Evolutionary conservation across 2,113 vertebrate species (phyloP).

Genomic region (Anarhynchus alexandrinus): DNA sequence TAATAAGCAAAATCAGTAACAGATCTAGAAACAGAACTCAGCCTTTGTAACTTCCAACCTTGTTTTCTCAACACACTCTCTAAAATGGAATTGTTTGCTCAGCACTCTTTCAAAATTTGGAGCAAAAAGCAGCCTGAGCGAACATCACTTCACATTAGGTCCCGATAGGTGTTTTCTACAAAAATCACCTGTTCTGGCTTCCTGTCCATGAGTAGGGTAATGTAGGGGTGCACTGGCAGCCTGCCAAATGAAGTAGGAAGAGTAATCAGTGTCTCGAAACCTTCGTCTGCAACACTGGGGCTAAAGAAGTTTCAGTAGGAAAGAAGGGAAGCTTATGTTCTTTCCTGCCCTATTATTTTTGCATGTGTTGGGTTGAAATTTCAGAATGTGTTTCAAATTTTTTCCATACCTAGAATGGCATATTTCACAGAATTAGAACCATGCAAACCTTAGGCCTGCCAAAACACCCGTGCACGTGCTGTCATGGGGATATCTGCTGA

Average conservation of each 20-base stretch:
- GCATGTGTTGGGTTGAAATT: not conserved
- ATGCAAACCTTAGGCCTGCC: not conserved
- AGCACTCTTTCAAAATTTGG: not conserved
- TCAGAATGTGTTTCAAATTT: not conserved
- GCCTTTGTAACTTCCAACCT: not conserved
- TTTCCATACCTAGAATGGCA: not conserved
- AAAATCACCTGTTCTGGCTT: not conserved
- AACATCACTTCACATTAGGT: not conserved
- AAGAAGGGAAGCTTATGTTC: not conserved
- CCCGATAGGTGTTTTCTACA: not conserved
- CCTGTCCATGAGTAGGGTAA: not conserved
- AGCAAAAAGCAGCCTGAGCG: not conserved
- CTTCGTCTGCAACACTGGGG: not conserved
- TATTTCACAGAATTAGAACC: not conserved
- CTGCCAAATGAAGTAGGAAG: not conserved
- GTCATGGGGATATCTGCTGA: not conserved
- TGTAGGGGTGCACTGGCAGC: not conserved
- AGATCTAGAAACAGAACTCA: not conserved
- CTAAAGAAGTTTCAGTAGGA: not conserved
- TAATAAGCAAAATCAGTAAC: not conserved
- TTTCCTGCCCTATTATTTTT: not conserved
- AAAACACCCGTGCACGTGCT: not conserved
- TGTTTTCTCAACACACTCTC: not conserved
- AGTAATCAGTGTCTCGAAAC: not conserved
- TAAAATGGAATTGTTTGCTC: not conserved